Evolutionary conservation across 2,797 vertebrate species (phyloP).

Genomic region (Vipera ursinii): DNA sequence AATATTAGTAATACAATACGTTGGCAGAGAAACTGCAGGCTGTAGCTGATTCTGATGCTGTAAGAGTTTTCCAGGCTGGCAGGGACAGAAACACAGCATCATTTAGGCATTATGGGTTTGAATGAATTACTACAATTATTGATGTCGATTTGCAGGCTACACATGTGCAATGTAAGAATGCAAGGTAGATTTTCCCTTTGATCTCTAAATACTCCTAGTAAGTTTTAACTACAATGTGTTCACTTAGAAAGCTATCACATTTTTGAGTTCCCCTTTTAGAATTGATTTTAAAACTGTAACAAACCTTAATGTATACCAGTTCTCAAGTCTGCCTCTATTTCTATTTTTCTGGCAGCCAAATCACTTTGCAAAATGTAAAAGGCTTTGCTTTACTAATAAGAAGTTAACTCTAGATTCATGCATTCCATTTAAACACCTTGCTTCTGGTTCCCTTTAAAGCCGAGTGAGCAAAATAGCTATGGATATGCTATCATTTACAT

Average conservation of each 20-base stretch:
- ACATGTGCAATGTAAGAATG: rapidly evolving
- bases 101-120: neutral
- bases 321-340: neutral
- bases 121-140: neutral
- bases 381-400: rapidly evolving
- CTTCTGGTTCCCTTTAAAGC: neutral
- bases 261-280: conserved; percentile 28
- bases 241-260: conserved; percentile 44
- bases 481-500: neutral
- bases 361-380: neutral
- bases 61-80: conserved; percentile 3
- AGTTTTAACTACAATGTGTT: conserved; percentile 39
- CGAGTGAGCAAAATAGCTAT: rapidly evolving
- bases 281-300: conserved; percentile 35
- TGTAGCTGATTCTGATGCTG: conserved; percentile 18
- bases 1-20: conserved; percentile 4
- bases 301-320: neutral
- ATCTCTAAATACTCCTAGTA: conserved; percentile 39
- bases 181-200: conserved; percentile 40
- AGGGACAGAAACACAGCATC: conserved; percentile 15
- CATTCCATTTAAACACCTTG: neutral
- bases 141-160: neutral
- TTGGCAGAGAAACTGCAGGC: conserved; percentile 13
- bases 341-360: conserved; percentile 16
- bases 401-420: conserved; percentile 13